Evolutionary conservation across 2,888 invertebrate species (phyloP).

Genomic region (Amphipoea oculea): DNA sequence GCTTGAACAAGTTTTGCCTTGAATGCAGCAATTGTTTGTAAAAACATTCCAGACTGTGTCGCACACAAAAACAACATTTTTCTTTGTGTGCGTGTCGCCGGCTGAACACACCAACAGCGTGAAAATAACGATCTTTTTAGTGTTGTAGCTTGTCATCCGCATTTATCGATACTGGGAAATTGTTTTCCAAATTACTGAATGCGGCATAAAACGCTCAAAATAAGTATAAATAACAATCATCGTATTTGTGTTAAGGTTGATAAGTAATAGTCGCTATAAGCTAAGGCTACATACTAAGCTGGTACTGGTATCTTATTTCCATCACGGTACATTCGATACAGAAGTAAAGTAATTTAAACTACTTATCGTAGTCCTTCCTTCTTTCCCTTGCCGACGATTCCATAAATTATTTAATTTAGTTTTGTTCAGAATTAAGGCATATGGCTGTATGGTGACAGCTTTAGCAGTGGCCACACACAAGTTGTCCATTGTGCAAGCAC

Average conservation of each 20-base stretch:
- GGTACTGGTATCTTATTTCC: not conserved
- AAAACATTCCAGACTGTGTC: slow-evolving; percentile 66
- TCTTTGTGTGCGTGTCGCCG: slow-evolving; percentile 64
- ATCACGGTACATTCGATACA: not conserved
- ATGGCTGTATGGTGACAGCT: too few relatives aligned
- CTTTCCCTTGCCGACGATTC: not conserved
- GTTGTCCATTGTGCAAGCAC: not conserved
- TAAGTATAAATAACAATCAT: not conserved
- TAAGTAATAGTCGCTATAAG: not conserved
- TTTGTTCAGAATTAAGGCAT: not conserved
- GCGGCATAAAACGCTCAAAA: not conserved
- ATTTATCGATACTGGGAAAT: slow-evolving; percentile 33
- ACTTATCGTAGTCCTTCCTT: not conserved
- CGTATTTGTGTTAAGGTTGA: not conserved
- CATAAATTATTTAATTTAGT: not conserved
- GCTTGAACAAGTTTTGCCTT: slow-evolving; percentile 31
- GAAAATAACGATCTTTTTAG: slow-evolving; percentile 76
- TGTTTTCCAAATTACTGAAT: not conserved
- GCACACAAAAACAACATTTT: slow-evolving; percentile 59
- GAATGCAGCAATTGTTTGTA: slow-evolving; percentile 33
- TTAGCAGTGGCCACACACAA: not conserved
- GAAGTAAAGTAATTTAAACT: not conserved
- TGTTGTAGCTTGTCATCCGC: slow-evolving; percentile 52
- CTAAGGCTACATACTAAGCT: not conserved
- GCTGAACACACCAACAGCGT: slow-evolving; percentile 56